A percentile compares a stretch with the other conserved stretches of the same genome.
Evolutionary conservation across 2,888 invertebrate genomes (phyloP).

Genomic region (Trissoscelio sp.): DNA sequence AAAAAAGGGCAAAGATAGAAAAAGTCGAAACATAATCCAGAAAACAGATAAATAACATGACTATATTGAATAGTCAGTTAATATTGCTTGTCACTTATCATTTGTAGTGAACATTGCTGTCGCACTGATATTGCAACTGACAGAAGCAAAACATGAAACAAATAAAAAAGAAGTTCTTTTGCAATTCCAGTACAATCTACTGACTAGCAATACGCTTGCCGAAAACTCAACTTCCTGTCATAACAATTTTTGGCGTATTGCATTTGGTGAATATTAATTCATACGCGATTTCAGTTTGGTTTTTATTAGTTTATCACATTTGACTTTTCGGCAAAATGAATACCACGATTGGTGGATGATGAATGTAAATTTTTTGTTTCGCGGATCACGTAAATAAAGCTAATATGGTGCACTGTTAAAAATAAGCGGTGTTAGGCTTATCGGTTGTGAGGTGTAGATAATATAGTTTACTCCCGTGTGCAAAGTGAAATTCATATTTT

Average conservation of each 20-base stretch:
- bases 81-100: slow-evolving; percentile 21
- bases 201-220: neutral
- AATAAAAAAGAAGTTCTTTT: too few species aligned
- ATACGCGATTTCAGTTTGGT: neutral
- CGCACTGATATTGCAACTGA: slow-evolving; percentile 5
- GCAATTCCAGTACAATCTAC: neutral
- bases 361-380: slow-evolving; percentile 31
- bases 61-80: slow-evolving; percentile 24
- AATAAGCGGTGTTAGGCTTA: too few species aligned
- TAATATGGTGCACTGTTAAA: slow-evolving; percentile 11
- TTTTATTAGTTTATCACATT: slow-evolving; percentile 12
- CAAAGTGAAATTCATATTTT: too few species aligned
- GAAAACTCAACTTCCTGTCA: slow-evolving; percentile 3
- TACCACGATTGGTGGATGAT: neutral
- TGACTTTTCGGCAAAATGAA: slow-evolving; percentile 8
- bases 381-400: slow-evolving; percentile 6
- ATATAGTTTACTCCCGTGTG: too few species aligned
- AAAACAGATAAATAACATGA: neutral
- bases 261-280: slow-evolving; percentile 25
- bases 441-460: too few species aligned
- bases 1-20: neutral
- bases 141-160: slow-evolving; percentile 20
- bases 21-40: neutral
- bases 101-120: slow-evolving; percentile 13
- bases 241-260: slow-evolving; percentile 4